Base-by-base conservation (phyloP, 2,113 vertebrate genomes). In the Cyprinodon tularosa region DNA sequence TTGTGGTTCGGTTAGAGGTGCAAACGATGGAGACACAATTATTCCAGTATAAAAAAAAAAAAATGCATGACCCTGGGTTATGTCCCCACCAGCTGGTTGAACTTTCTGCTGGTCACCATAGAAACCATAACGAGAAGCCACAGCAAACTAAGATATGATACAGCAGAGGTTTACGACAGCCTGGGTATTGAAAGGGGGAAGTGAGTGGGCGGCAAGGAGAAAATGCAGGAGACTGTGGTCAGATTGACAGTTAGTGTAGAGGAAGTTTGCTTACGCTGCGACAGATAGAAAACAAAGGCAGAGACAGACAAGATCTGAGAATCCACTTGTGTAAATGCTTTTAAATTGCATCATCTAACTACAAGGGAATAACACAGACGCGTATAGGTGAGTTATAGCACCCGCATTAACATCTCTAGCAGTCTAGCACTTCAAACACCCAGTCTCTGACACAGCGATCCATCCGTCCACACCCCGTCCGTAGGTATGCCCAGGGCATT, bases 401-500 rank as follows among this genome's bases (percentile, higher is more conserved):
- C 29, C 80, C 63, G 8, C 36, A 15, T 76, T 68, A 64, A 73
- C 75, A 71, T 75, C 70, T 79, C 65, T 36, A 57, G 38, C 69
- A 11, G 76, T 80, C 77, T 82, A 78, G 66, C 66, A 22, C 80
- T 62, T 42, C 45, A 61, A 72, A 76, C 83, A 78, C 74, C 48
- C 77, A 3, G 11, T 10, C 6, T 83, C 67, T 76, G 22, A 80
- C 65, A 62, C 14, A 62, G 40, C 53, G 63, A 68, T 57, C 50
- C 74, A 64, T 29, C 62, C 73, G 42, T 84, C 82, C 88, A 84
- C 90, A 61, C 87, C 88, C 87, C 84, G 86, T 88, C 87, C 86
- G 72, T 86, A 69, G 15, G 61, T 71, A 71, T 66, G 65, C 74
- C 76, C 68, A n/a, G 65, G 60, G 74, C 81, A 72, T 74, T 84